Conservation (phyloP, 1,140 invertebrate species). For the Aphelenchoides avenae region DNA sequence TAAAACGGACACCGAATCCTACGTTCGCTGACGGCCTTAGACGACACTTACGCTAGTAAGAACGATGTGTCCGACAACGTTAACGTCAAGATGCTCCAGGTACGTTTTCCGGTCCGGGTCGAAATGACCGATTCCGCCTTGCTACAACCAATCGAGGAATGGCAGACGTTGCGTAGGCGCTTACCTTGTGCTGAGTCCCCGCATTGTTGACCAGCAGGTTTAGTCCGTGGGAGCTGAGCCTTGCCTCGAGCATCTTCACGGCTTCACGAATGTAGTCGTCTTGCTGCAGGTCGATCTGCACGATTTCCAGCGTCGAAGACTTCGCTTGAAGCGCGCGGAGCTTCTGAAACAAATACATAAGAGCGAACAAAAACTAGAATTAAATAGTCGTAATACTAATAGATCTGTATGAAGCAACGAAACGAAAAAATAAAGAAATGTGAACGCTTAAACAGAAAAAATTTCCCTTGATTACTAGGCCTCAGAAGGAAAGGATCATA, state of each 20-base stretch:
- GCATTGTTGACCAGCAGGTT: constrained; percentile 40
- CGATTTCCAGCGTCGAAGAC: constrained; percentile 7
- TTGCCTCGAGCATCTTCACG: constrained; percentile 3
- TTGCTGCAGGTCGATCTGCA: constrained; percentile 32
- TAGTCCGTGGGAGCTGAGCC: constrained; percentile 10
- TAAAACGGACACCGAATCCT: too few relatives aligned
- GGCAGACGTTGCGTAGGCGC: too few relatives aligned
- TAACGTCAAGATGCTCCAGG: constrained; percentile 28
- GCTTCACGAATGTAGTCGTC: constrained; percentile 21
- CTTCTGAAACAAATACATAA: constrained; percentile 22
- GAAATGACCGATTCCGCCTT: not conserved
- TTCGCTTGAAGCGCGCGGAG: constrained; percentile 2
- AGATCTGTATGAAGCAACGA: not conserved
- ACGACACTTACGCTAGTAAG: too few relatives aligned
- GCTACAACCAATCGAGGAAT: too few relatives aligned
- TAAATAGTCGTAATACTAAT: too few relatives aligned
- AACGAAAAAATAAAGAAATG: not conserved
- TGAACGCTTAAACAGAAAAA: not conserved
- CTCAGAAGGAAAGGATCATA: not conserved
- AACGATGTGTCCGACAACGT: too few relatives aligned
- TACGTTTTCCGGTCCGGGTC: not conserved
- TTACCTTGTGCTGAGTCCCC: constrained; percentile 19
- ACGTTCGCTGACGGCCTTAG: too few relatives aligned
- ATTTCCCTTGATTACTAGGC: too few relatives aligned
- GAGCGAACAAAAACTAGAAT: too few relatives aligned